A percentile compares a stretch with the other conserved stretches of the same genome.
phyloP scores from a whole-genome alignment of 2,888 invertebrate genomes.

The Cerceris ruficornis region DNA sequence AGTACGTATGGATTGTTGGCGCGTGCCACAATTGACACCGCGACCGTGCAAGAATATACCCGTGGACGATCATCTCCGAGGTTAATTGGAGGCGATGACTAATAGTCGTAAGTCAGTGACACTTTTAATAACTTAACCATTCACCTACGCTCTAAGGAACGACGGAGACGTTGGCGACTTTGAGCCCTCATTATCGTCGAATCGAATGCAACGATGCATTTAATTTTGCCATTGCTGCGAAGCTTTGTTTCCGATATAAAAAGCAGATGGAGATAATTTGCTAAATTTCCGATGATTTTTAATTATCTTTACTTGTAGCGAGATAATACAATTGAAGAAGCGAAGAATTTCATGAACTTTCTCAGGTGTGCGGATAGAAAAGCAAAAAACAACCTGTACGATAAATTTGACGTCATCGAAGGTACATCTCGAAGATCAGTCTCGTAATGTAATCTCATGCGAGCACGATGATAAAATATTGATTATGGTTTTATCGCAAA shows the following conservation, averaged over 20 bases:
- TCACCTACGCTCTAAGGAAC: constrained; percentile 52
- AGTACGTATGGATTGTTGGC: constrained; percentile 72
- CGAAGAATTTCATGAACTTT: no score
- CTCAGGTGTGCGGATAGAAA: no score
- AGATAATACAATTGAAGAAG: no score
- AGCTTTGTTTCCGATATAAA: no score
- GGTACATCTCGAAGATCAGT: background rate
- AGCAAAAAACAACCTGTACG: no score
- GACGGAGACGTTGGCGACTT: background rate
- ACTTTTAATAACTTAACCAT: constrained; percentile 65
- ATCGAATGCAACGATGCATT: no score
- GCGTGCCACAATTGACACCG: constrained; percentile 78
- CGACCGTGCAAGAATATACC: constrained; percentile 70
- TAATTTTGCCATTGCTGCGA: no score
- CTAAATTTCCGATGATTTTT: no score
- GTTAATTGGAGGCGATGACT: constrained; percentile 77
- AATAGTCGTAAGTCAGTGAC: constrained; percentile 74
- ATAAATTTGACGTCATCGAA: no score
- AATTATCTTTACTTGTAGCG: no score
- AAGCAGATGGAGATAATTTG: no score
- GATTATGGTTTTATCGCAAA: constrained; percentile 80
- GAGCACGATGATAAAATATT: constrained; percentile 75
- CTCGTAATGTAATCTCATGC: constrained; percentile 20
- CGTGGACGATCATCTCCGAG: constrained; percentile 67
- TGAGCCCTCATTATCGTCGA: no score